Conservation (phyloP, 30 jellyfish, hydroid and myxozoan genomes). For the Aurelia sp. region DNA sequence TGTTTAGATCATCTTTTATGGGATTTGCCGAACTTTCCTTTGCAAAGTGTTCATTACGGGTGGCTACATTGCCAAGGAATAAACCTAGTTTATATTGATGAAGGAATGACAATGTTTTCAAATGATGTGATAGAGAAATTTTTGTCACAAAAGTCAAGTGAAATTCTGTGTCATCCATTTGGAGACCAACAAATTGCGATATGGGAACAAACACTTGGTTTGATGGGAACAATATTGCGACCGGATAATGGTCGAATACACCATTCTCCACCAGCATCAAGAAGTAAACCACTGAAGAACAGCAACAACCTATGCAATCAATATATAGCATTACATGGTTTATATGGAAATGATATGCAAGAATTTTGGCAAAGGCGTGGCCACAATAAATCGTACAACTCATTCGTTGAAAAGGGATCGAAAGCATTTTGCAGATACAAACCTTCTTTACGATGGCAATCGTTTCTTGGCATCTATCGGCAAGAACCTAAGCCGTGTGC, state of each 20-base stretch:
- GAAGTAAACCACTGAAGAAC: slow-evolving; percentile 8
- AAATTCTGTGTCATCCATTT: slow-evolving; percentile 70
- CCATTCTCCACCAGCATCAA: slow-evolving; percentile 80
- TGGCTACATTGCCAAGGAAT: slow-evolving; percentile 77
- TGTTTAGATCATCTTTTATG: slow-evolving; percentile 75
- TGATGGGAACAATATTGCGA: slow-evolving; percentile 11
- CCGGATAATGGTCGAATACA: slow-evolving; percentile 67
- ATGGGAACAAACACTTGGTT: slow-evolving; percentile 67
- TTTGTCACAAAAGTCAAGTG: slow-evolving; percentile 57
- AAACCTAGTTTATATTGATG: slow-evolving; percentile 64
- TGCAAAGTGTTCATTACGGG: slow-evolving; percentile 43
- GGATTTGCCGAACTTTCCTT: slow-evolving; percentile 66
- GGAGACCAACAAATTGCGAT: slow-evolving; percentile 77
- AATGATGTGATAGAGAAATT: slow-evolving; percentile 46
- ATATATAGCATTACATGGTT: slow-evolving; percentile 77
- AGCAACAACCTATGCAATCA: slow-evolving; percentile 29
- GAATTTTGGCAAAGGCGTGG: slow-evolving; percentile 80
- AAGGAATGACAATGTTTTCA: slow-evolving; percentile 64
- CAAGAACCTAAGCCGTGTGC: slow-evolving; percentile 53
- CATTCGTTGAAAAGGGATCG: slow-evolving; percentile 8
- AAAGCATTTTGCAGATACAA: slow-evolving; percentile 21
- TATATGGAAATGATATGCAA: slow-evolving; percentile 43
- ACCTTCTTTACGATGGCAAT: slow-evolving; percentile 15
- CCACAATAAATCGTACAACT: slow-evolving; percentile 20
- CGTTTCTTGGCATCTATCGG: slow-evolving; percentile 48